Conservation (phyloP, 2,113 vertebrate genomes). For the Cochlearius cochlearius region DNA sequence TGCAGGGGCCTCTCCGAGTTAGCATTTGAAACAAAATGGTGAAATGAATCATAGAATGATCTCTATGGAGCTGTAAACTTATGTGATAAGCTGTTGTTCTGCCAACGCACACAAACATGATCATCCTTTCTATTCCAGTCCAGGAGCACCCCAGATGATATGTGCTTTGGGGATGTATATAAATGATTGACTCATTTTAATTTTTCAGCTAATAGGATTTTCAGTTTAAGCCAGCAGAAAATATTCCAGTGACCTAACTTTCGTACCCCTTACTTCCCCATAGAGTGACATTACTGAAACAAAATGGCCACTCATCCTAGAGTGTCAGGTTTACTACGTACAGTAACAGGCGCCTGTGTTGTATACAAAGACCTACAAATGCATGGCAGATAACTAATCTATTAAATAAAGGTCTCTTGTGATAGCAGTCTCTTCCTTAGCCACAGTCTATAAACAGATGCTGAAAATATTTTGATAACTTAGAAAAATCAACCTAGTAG, state of each 20-base stretch:
- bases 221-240: background rate
- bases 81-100: background rate
- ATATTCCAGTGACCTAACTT: background rate
- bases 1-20: constrained; percentile 49
- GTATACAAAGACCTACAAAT: background rate
- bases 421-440: background rate
- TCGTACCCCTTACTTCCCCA: background rate
- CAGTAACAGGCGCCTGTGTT: background rate
- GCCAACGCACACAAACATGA: background rate
- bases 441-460: background rate
- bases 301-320: background rate
- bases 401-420: background rate
- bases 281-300: background rate
- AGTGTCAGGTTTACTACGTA: background rate
- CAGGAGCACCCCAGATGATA: background rate
- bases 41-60: background rate
- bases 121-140: background rate
- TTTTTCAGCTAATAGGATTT: background rate
- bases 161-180: background rate
- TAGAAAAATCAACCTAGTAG: background rate
- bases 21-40: background rate
- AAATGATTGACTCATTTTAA: background rate
- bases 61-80: background rate
- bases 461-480: background rate
- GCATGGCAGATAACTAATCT: background rate